These are phyloP conservation scores for Periophthalmus modestus DNA, from an alignment of 2,113 vertebrate species.

Conservation along the genomic window DNA sequence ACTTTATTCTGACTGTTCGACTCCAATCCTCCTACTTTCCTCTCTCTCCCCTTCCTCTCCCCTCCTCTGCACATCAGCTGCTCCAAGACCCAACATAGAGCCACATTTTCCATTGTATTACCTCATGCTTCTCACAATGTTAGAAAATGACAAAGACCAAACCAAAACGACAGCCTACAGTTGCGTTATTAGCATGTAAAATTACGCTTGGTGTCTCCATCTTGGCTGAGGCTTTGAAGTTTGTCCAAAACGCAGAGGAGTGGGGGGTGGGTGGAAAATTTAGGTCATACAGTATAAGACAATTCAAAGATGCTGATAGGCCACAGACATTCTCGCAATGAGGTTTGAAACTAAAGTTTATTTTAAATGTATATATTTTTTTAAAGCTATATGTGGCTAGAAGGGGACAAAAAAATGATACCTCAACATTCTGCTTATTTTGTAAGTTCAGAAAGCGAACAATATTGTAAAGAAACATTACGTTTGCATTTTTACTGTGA, in stretches of 20 bases:
- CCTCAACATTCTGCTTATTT: neutral
- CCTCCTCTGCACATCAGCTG: conserved; percentile 39
- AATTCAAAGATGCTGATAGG: conserved; percentile 28
- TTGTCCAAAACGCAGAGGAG: conserved; percentile 45
- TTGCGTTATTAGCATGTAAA: conserved; percentile 41
- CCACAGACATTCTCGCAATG: neutral
- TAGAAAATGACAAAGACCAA: neutral
- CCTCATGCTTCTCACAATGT: conserved; percentile 13
- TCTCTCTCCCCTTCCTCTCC: conserved; percentile 31
- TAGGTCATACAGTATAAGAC: conserved; percentile 49
- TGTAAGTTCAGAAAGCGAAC: too few species aligned
- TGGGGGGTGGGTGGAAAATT: conserved; percentile 42
- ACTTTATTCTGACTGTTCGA: conserved; percentile 58
- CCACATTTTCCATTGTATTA: conserved; percentile 39
- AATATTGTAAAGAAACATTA: too few species aligned
- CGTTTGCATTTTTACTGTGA: too few species aligned
- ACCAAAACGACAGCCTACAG: neutral
- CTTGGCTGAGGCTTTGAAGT: conserved; percentile 59
- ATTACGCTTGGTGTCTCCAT: conserved; percentile 50
- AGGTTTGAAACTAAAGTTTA: neutral
- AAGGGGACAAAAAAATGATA: neutral
- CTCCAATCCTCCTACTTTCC: conserved; percentile 47
- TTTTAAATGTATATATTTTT: neutral
- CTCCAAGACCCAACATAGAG: neutral
- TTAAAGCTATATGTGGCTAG: neutral